Conservation (phyloP, 1,140 invertebrate genomes). For the Bombyx mandarina region DNA sequence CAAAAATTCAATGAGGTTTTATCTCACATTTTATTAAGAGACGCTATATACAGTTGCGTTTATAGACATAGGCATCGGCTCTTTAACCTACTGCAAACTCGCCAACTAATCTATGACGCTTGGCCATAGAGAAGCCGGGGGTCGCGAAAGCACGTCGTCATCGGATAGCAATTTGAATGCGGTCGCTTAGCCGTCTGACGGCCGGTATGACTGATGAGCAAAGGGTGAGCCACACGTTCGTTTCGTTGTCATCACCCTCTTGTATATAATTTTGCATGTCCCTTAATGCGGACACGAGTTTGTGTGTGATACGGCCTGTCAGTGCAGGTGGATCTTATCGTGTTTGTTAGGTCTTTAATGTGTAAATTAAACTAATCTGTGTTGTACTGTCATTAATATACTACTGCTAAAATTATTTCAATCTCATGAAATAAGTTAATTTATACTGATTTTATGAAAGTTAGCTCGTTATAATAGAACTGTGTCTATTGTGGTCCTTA, state of each 20-base stretch:
- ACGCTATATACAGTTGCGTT: no score
- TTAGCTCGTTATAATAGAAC: no score
- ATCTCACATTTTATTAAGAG: no score
- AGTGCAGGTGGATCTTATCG: constrained; percentile 23
- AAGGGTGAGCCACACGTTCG: constrained; percentile 58
- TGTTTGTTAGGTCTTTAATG: background rate
- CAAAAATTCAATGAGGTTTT: no score
- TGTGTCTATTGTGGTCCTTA: no score
- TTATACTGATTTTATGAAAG: no score
- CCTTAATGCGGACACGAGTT: constrained; percentile 37
- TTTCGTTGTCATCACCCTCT: constrained; percentile 44
- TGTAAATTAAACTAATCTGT: no score
- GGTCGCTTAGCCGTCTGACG: constrained; percentile 62
- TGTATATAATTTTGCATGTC: constrained; percentile 57
- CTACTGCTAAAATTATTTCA: no score
- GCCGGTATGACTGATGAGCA: constrained; percentile 63
- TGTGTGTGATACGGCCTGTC: constrained; percentile 21
- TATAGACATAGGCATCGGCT: background rate
- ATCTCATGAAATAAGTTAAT: no score
- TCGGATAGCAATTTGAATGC: constrained; percentile 66
- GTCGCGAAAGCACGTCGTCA: constrained; percentile 64
- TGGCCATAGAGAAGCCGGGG: constrained; percentile 51
- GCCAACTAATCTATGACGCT: constrained; percentile 25
- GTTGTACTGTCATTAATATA: no score
- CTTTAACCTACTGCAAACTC: constrained; percentile 1